Percentiles rank a stretch among this genome's conserved stretches.
phyloP scores from a whole-genome alignment of 1,140 invertebrate genomes.

The Neomicropteryx cornuta region DNA sequence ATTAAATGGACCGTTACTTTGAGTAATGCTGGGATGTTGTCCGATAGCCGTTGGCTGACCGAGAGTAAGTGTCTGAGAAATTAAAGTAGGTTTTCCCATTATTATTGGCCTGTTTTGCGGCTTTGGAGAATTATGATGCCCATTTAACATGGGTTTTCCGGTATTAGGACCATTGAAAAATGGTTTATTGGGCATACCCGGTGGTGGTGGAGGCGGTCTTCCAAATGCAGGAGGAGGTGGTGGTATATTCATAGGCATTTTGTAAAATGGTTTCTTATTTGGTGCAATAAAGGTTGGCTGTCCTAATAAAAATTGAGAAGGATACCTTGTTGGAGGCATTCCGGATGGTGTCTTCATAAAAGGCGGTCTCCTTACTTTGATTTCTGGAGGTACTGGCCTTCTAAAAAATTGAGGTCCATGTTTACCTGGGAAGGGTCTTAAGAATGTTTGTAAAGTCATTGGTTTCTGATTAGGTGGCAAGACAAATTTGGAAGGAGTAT shows the following conservation, averaged over 20 bases:
- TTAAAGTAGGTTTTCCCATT: slow-evolving; percentile 23
- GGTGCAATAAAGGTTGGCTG: slow-evolving; percentile 21
- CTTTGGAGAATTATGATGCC: slow-evolving; percentile 13
- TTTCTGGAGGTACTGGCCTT: slow-evolving; percentile 30
- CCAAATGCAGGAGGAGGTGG: slow-evolving; percentile 22
- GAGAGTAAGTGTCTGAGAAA: slow-evolving; percentile 30
- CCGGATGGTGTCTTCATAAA: slow-evolving; percentile 18
- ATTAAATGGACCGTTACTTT: slow-evolving; percentile 30
- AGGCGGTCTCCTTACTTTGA: slow-evolving; percentile 31
- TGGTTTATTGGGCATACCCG: slow-evolving; percentile 25
- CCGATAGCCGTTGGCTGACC: slow-evolving; percentile 34
- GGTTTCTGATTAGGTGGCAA: slow-evolving; percentile 30
- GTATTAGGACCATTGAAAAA: slow-evolving; percentile 17
- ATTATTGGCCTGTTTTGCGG: slow-evolving; percentile 16
- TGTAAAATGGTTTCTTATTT: slow-evolving; percentile 23
- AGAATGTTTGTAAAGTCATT: slow-evolving; percentile 32
- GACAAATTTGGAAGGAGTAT: slow-evolving; percentile 25
- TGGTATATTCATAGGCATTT: slow-evolving; percentile 23
- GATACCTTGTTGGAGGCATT: slow-evolving; percentile 21
- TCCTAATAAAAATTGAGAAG: slow-evolving; percentile 29
- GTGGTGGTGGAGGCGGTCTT: slow-evolving; percentile 20
- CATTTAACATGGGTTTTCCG: slow-evolving; percentile 21
- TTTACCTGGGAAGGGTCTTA: slow-evolving; percentile 27
- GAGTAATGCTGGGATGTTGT: slow-evolving; percentile 36
- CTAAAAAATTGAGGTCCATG: slow-evolving; percentile 23